These are phyloP conservation scores for Catamblyrhynchus diadema DNA, from an alignment of 2,797 vertebrate species.

Conservation along the genomic window DNA sequence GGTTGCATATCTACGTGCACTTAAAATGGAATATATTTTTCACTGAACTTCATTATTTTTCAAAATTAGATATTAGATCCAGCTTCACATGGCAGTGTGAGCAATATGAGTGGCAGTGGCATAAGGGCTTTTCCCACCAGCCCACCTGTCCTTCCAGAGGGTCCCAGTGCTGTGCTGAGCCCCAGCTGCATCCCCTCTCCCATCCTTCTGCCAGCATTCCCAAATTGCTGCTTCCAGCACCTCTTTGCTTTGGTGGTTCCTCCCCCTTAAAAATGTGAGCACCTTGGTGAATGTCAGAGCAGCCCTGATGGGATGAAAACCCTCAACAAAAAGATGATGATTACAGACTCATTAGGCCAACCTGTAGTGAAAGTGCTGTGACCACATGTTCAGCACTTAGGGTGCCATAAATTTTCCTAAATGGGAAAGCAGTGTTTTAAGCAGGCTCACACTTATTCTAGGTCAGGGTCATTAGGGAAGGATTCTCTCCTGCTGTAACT, in stretches of 20 bases:
- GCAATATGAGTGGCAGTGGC: neutral
- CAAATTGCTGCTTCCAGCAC: neutral
- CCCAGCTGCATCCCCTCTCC: neutral
- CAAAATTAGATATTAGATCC: neutral
- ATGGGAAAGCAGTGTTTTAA: conserved; percentile 47
- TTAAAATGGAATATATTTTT: neutral
- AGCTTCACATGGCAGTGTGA: neutral
- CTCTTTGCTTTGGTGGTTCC: neutral
- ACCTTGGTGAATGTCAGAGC: neutral
- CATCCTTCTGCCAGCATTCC: neutral
- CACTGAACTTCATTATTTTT: neutral
- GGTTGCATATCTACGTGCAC: rapidly evolving
- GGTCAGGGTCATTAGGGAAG: neutral
- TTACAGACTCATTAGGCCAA: conserved; percentile 58
- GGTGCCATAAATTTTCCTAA: conserved; percentile 61
- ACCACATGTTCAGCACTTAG: conserved; percentile 51
- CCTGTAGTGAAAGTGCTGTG: conserved; percentile 32
- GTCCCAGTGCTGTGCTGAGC: neutral
- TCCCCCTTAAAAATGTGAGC: neutral
- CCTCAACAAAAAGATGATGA: conserved; percentile 17
- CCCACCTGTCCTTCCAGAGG: neutral
- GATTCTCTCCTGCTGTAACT: neutral
- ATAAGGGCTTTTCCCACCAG: neutral
- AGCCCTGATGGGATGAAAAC: neutral
- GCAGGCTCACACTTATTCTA: neutral